Evolutionary conservation across 2,888 invertebrate species (phyloP).

Genomic region (Chymomyza procnemis): DNA sequence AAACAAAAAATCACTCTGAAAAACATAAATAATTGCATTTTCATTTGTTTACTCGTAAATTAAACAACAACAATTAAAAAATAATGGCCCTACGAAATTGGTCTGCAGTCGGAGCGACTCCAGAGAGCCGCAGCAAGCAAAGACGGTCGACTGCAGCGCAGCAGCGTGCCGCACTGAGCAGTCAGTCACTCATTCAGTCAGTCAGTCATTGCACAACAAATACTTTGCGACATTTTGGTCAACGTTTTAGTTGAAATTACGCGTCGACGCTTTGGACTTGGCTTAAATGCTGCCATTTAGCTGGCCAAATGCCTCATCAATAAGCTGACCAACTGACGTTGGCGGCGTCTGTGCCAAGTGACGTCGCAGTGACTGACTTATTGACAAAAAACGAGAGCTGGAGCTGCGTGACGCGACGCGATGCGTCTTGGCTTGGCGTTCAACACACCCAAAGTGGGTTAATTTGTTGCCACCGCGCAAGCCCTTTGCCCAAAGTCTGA

Average conservation of each 20-base stretch:
- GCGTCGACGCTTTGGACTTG: conserved; percentile 10
- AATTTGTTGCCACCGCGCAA: conserved; percentile 25
- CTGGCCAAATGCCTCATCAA: conserved; percentile 50
- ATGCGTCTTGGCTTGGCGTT: conserved; percentile 46
- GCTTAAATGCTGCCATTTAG: conserved; percentile 56
- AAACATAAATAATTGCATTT: background rate
- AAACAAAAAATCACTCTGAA: conserved; percentile 10
- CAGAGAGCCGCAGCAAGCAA: background rate
- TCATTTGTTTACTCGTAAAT: background rate
- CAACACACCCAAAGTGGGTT: conserved; percentile 72
- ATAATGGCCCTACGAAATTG: background rate
- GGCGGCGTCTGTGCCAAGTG: background rate
- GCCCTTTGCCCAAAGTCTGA: no score
- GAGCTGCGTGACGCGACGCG: background rate
- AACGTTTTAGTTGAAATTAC: conserved; percentile 36
- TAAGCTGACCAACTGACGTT: conserved; percentile 27
- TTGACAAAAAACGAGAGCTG: conserved; percentile 29
- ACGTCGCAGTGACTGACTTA: background rate
- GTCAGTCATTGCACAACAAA: conserved; percentile 4
- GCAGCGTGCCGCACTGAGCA: background rate
- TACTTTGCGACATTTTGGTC: conserved; percentile 64
- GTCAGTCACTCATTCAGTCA: background rate
- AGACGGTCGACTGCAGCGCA: background rate
- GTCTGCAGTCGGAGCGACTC: no score
- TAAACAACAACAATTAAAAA: background rate